These are phyloP conservation scores for Zoanthus solanderi DNA, from an alignment of 92 coral and sea anemone species.

Conservation along the genomic window DNA sequence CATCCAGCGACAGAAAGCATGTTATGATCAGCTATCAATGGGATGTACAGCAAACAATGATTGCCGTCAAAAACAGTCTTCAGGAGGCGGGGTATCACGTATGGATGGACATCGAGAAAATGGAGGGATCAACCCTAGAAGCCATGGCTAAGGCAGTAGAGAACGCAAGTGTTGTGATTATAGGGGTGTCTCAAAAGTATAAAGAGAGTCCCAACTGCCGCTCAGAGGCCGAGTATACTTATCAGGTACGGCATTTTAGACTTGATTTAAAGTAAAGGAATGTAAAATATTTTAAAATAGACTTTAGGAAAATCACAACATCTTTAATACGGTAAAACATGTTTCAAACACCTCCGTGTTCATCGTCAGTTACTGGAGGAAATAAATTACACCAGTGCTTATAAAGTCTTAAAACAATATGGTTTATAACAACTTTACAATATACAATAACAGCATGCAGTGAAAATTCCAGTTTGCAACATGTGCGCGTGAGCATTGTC, in stretches of 20 bases:
- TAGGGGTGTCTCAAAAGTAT: conserved; percentile 86
- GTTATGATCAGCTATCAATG: conserved; percentile 91
- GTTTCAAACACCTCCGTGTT: too few species aligned
- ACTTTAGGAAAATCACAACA: too few species aligned
- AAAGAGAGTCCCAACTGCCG: conserved; percentile 81
- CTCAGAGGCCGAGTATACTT: conserved; percentile 2
- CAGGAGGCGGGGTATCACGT: conserved; percentile 76
- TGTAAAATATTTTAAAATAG: too few species aligned
- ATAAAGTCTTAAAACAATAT: too few species aligned
- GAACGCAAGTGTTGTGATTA: conserved; percentile 73
- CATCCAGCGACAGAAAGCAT: conserved; percentile 47
- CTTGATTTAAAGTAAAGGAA: too few species aligned
- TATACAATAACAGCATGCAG: too few species aligned
- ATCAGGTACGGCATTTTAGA: neutral
- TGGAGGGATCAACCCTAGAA: conserved; percentile 87
- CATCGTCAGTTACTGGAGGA: too few species aligned
- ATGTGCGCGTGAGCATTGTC: too few species aligned
- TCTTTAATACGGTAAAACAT: too few species aligned
- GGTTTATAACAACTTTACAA: too few species aligned
- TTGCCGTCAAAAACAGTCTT: conserved; percentile 69
- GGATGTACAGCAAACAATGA: conserved; percentile 75
- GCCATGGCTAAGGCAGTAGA: conserved; percentile 89
- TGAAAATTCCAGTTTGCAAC: too few species aligned
- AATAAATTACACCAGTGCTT: too few species aligned
- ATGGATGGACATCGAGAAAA: conserved; percentile 88